Base-by-base conservation (phyloP, 2,113 vertebrate species). In the Ophiodon elongatus region DNA sequence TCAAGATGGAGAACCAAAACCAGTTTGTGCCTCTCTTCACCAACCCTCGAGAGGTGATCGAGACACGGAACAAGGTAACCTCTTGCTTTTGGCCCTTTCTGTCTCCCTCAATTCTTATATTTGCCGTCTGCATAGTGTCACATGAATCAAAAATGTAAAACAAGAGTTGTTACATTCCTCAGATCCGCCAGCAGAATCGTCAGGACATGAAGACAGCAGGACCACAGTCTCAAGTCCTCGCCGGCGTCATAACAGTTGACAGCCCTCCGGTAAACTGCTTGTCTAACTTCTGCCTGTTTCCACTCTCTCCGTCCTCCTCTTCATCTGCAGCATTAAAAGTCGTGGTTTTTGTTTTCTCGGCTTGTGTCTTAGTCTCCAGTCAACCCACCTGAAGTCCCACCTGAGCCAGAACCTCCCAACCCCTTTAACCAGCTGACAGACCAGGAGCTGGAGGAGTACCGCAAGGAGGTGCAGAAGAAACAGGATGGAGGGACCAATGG, bases 21-120 rank as follows among this genome's bases (percentile, higher is more conserved):
- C 98, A 98, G 95, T 99, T 99, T 45, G 98, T 99, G 89, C 98
- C 98, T 78, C 97, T 99, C 85, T 99, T 98, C 89, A 99, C 98
- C 0, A 98, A 99, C 93, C 98, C 98, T 0, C 96, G 96, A 87
- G 98, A 99, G 94, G 98, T 99, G 83, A 95, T 99, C 62, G 97
- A 99, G 92, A 99, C 99, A 87, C 94, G 98, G 75, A 99, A 99
- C 91, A 99, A 99, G 97, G 98, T 98, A 83, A 3, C 8, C 0
- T 27, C 11, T 59, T 7, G 8, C 56, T 0, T 60, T 52, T 47
- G 27, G 6, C 23, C 2, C 6, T 33, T 47, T 72, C 8, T 10
- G 8, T 68, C 45, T n/a, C n/a, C 21, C 35, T 19, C 17, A 7
- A 39, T 10, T 17, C 19, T 37, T 4, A 1, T 19, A 23, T 41